phyloP scores from a whole-genome alignment of 2,797 vertebrate species.

The Dryobates pubescens region DNA sequence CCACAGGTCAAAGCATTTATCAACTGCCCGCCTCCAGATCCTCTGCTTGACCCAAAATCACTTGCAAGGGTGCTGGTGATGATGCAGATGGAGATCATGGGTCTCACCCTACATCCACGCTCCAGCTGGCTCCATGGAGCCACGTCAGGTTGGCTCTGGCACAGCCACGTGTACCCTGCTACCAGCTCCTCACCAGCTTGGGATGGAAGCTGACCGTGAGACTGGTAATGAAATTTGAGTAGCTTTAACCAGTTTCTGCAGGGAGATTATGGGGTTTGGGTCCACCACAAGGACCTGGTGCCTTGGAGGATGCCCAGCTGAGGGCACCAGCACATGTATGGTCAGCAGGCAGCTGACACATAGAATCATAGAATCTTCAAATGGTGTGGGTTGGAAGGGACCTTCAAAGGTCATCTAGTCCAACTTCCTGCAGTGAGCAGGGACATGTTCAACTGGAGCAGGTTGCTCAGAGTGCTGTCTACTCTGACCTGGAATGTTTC shows the following conservation, averaged over 20 bases:
- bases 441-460: too few relatives aligned
- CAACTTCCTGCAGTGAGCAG: neutral
- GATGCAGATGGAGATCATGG: neutral
- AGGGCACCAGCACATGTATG: rapidly evolving
- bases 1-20: neutral
- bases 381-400: neutral
- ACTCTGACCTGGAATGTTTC: too few relatives aligned
- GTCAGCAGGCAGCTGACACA: neutral
- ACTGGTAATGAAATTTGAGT: neutral
- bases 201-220: neutral
- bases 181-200: neutral
- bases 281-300: rapidly evolving
- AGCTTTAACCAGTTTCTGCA: neutral
- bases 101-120: neutral
- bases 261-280: rapidly evolving
- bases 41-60: neutral
- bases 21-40: neutral
- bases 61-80: rapidly evolving
- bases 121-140: neutral
- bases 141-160: neutral
- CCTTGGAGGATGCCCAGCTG: rapidly evolving
- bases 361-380: neutral
- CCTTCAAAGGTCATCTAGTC: neutral
- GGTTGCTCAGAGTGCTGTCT: too few relatives aligned
- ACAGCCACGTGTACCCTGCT: rapidly evolving